Evolutionary conservation across 2,888 invertebrate genomes (phyloP), one percentile per base, ranked within the genome.

Genomic region (Scaptodrosophila latifasciaeformis): DNA sequence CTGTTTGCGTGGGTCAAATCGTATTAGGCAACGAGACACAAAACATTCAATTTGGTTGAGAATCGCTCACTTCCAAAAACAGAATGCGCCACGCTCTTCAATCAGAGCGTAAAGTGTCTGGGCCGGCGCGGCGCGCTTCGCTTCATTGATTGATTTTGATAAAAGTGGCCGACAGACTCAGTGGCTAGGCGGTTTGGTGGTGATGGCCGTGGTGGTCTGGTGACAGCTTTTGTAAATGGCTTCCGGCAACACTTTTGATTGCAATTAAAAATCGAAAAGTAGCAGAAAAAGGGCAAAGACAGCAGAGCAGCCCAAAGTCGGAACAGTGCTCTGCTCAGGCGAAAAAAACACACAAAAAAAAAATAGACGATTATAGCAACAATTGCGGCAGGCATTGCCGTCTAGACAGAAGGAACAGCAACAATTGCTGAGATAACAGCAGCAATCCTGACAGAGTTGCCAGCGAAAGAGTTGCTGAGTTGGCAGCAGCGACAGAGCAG

Each of bases 191-290:
- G 17, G 6, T 13, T 39, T 17, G 40, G 19, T 21, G 12, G 42
- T n/a, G 27, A 12, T 35, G 40, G 55, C 70, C 48, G 55, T 56
- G 30, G 56, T 39, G 48, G 59, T 48, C 60, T 69, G 74, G 56
- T 79, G 79, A 79, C 78, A 79, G 71, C 64, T 58, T 68, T 74
- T 76, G 79, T 79, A 74, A 74, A 78, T 79, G 79, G 77, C 59
- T 78, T 79, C 75, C 76, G 76, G 76, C 76, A 78, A 75, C 75
- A 75, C 78, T 75, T 77, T 75, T 75, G 75, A 75, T 65, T 67
- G 78, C 76, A 76, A 76, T 76, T 76, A 76, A 76, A 76, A 71
- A 65, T 51, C 50, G 54, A 59, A 60, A 65, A 55, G 67, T 65
- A 68, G 66, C 70, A 74, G 59, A 68, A 67, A 62, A 71, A 68